Evolutionary conservation across 2,797 vertebrate species (phyloP).

Genomic region (Artibeus jamaicensis): DNA sequence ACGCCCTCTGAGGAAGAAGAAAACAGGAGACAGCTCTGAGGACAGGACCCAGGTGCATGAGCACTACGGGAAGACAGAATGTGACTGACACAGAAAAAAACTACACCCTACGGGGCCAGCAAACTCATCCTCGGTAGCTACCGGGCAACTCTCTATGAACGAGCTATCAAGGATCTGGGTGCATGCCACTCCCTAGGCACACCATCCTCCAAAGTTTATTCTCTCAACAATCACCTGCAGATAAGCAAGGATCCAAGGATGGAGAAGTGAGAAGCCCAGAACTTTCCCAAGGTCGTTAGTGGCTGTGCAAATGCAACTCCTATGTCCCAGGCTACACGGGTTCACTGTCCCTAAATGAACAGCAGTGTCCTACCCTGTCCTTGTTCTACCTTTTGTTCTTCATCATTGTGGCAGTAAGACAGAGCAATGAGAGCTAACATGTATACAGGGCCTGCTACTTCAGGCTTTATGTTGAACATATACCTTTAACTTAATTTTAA

Average conservation of each 20-base stretch:
- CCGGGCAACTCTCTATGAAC: not conserved
- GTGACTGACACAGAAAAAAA: not conserved
- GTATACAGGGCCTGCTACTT: not conserved
- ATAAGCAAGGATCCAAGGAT: not conserved
- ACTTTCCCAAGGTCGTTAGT: not conserved
- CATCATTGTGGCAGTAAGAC: accelerated
- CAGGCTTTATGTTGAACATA: not conserved
- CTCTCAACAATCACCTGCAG: not conserved
- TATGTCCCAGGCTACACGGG: not conserved
- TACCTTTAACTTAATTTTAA: not conserved
- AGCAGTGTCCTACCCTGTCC: not conserved
- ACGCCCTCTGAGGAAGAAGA: not conserved
- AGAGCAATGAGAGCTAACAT: not conserved
- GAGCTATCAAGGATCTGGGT: not conserved
- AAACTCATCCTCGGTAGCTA: not conserved
- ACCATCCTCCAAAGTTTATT: not conserved
- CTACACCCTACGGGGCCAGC: not conserved
- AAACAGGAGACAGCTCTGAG: not conserved
- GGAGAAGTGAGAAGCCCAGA: not conserved
- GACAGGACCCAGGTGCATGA: not conserved
- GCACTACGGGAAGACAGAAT: not conserved
- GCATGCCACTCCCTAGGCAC: not conserved
- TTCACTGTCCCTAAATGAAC: not conserved
- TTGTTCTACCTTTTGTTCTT: not conserved
- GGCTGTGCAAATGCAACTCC: not conserved